A percentile compares a stretch with the other conserved stretches of the same genome.
Evolutionary conservation across 2,888 invertebrate species (phyloP).

Genomic region (Amphipoea lucens): DNA sequence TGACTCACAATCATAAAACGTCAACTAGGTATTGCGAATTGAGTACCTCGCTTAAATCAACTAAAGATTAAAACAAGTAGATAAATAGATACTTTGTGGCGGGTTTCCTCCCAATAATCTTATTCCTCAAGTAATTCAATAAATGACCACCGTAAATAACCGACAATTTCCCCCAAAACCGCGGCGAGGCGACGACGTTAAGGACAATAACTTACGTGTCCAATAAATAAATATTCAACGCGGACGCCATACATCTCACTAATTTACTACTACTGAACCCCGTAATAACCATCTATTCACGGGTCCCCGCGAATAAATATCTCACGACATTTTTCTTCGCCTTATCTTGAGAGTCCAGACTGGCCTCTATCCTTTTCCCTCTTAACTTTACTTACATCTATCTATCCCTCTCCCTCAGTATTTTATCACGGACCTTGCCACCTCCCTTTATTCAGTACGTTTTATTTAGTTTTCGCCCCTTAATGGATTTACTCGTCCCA

Average conservation of each 20-base stretch:
- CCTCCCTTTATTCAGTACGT: slow-evolving; percentile 82
- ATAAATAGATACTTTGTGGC: background rate
- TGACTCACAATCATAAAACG: slow-evolving; percentile 2
- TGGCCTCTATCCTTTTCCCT: slow-evolving; percentile 70
- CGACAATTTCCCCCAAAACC: slow-evolving; percentile 52
- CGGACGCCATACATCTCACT: slow-evolving; percentile 86
- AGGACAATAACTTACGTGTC: slow-evolving; percentile 78
- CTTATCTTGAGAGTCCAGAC: slow-evolving; percentile 88
- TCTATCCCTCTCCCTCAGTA: slow-evolving; percentile 71
- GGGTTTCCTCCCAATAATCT: background rate
- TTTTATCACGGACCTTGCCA: slow-evolving; percentile 78
- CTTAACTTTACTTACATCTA: slow-evolving; percentile 54
- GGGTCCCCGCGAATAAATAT: slow-evolving; percentile 85
- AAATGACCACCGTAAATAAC: slow-evolving; percentile 50
- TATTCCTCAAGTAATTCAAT: slow-evolving; percentile 35
- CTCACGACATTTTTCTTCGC: slow-evolving; percentile 88
- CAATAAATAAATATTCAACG: slow-evolving; percentile 89
- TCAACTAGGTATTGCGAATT: background rate
- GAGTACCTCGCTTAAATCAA: background rate
- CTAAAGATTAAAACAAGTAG: too few species aligned
- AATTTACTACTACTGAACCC: slow-evolving; percentile 88
- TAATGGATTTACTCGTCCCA: slow-evolving; percentile 86
- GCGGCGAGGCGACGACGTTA: slow-evolving; percentile 40
- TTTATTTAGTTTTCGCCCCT: slow-evolving; percentile 88
- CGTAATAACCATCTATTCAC: slow-evolving; percentile 88